Conservation (phyloP, 2,888 invertebrate genomes). For the Polylopha cassiicola region DNA sequence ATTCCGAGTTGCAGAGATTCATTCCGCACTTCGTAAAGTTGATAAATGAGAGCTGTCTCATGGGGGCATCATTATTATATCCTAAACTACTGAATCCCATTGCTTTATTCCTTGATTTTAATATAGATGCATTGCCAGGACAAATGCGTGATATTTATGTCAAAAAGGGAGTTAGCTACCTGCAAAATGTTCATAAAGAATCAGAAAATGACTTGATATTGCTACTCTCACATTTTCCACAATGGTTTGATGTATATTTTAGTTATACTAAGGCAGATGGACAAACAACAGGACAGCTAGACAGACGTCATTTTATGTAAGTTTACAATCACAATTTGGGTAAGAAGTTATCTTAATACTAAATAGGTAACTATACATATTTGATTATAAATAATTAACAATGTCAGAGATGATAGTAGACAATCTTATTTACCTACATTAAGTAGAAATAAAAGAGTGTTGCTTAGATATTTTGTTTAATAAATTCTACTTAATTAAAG, state of each 20-base stretch:
- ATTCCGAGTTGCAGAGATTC: constrained; percentile 39
- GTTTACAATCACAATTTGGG: constrained; percentile 1
- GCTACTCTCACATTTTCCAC: constrained; percentile 59
- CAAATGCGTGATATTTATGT: constrained; percentile 34
- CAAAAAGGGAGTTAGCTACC: constrained; percentile 32
- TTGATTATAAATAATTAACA: too few species aligned
- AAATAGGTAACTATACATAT: too few species aligned
- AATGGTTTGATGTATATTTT: constrained; percentile 59
- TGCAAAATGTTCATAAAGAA: constrained; percentile 37
- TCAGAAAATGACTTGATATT: constrained; percentile 51
- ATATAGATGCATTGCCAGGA: constrained; percentile 35
- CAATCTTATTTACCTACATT: too few species aligned
- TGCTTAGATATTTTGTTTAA: too few species aligned
- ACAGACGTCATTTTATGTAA: neutral
- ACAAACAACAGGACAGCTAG: neutral
- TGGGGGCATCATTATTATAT: constrained; percentile 43
- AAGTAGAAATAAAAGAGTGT: too few species aligned
- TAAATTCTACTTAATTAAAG: too few species aligned
- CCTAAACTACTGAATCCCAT: constrained; percentile 39
- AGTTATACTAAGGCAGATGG: constrained; percentile 3
- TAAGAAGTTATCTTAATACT: neutral
- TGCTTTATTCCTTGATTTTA: constrained; percentile 49
- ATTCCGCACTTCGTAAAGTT: constrained; percentile 40
- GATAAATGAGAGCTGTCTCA: constrained; percentile 36
- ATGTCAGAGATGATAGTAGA: too few species aligned